These are phyloP conservation scores for Volucella bombylans DNA, from an alignment of 2,888 invertebrate genomes.

Conservation along the genomic window DNA sequence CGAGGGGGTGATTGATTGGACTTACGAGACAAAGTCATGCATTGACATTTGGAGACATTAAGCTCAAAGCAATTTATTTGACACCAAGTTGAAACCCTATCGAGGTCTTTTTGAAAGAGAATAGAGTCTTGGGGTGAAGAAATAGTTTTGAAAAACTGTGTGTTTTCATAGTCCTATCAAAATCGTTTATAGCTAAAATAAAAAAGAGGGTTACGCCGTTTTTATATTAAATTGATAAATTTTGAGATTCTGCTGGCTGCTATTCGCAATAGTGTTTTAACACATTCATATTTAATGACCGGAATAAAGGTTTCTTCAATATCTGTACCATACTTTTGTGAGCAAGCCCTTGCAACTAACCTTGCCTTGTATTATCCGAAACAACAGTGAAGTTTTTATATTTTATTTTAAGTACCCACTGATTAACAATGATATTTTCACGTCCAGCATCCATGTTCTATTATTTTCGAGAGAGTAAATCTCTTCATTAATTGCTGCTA, in stretches of 20 bases:
- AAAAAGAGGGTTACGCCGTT: constrained; percentile 68
- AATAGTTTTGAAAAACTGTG: no score
- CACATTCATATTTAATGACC: no score
- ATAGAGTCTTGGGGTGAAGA: no score
- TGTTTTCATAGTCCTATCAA: no score
- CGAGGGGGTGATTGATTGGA: no score
- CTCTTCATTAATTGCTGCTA: constrained; percentile 42
- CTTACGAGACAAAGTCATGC: no score
- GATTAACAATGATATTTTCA: constrained; percentile 44
- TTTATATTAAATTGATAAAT: constrained; percentile 68
- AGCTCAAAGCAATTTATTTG: no score
- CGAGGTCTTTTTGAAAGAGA: no score
- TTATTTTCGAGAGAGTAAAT: constrained; percentile 7
- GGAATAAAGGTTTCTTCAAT: no score
- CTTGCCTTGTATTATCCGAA: constrained; percentile 48
- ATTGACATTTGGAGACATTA: no score
- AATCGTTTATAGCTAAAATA: no score
- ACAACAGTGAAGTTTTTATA: constrained; percentile 49
- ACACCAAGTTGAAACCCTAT: no score
- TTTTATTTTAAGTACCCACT: constrained; percentile 67
- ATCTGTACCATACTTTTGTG: constrained; percentile 68
- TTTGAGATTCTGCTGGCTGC: constrained; percentile 45
- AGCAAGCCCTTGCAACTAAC: constrained; percentile 60
- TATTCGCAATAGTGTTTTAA: constrained; percentile 23
- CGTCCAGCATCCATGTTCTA: background rate